phyloP scores from a whole-genome alignment of 2,888 invertebrate genomes.

The Drosophila kokeensis region DNA sequence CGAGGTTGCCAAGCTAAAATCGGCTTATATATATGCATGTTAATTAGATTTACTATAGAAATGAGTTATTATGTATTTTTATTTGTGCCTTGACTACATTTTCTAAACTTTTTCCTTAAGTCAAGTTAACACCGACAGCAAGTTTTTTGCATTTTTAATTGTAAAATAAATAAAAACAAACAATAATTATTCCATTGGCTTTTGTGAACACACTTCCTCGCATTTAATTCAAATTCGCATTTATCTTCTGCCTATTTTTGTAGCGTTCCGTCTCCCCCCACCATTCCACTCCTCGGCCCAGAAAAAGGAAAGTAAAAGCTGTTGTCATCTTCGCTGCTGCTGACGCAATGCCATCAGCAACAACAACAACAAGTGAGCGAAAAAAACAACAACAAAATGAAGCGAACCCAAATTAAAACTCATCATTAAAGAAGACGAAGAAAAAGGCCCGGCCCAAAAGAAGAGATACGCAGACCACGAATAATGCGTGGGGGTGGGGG shows the following conservation, averaged over 20 bases:
- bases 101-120: slow-evolving; percentile 34
- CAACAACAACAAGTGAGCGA: slow-evolving; percentile 12
- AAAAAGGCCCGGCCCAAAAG: slow-evolving; percentile 46
- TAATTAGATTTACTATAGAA: slow-evolving; percentile 75
- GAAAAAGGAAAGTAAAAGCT: slow-evolving; percentile 75
- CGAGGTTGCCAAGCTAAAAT: slow-evolving; percentile 57
- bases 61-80: slow-evolving; percentile 44
- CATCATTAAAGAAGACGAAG: slow-evolving; percentile 63
- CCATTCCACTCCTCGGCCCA: slow-evolving; percentile 5
- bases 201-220: slow-evolving; percentile 14
- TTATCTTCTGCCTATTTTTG: slow-evolving; percentile 31
- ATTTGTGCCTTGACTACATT: slow-evolving; percentile 22
- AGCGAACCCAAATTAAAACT: slow-evolving; percentile 60
- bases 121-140: slow-evolving; percentile 15
- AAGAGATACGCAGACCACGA: slow-evolving; percentile 16
- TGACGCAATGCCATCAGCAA: slow-evolving; percentile 63
- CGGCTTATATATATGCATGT: slow-evolving; percentile 69
- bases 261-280: not conserved
- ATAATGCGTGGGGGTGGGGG: not conserved
- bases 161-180: slow-evolving; percentile 44
- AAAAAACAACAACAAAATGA: slow-evolving; percentile 36
- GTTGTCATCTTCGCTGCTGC: slow-evolving; percentile 62
- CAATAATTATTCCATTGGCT: slow-evolving; percentile 19
- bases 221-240: slow-evolving; percentile 43
- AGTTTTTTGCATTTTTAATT: slow-evolving; percentile 55